Conservation (phyloP, 2,113 vertebrate genomes). For the Rostratula benghalensis region DNA sequence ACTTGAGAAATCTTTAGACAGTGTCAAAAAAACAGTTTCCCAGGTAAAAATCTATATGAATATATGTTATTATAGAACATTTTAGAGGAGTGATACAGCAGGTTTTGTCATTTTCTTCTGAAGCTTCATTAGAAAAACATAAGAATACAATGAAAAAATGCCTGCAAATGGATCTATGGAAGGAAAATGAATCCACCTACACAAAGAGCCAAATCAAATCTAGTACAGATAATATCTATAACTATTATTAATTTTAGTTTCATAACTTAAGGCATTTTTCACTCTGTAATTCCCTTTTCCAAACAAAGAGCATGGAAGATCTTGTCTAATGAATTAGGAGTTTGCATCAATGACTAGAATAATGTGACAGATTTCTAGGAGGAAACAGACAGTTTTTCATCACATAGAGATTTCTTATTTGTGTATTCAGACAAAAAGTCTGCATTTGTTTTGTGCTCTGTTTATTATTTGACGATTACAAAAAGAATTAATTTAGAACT, state of each 20-base stretch:
- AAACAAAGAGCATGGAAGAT: background rate
- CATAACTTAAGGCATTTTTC: background rate
- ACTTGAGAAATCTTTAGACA: background rate
- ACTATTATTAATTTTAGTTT: background rate
- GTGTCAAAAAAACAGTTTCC: background rate
- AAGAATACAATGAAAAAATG: background rate
- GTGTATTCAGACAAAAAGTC: slow-evolving; percentile 1
- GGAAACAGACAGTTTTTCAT: background rate
- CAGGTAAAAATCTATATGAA: background rate
- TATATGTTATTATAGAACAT: background rate
- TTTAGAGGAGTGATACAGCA: background rate
- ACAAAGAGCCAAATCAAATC: background rate
- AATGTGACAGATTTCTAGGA: background rate
- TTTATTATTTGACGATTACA: background rate
- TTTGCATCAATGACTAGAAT: background rate
- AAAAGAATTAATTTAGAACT: background rate
- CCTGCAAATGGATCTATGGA: background rate
- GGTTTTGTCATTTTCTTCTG: background rate
- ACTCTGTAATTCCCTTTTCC: background rate
- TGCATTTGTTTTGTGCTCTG: background rate
- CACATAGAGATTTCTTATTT: background rate
- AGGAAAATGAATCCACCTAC: background rate
- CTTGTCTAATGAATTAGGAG: background rate
- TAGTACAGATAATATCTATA: background rate
- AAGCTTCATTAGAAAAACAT: background rate